phyloP scores from a whole-genome alignment of 2,113 vertebrate genomes.

The human region GRCh38 chr2:83515001-83515500 shows the following conservation, averaged over 20 bases:
- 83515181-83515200: not conserved
- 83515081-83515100: not conserved
- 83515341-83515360: not conserved
- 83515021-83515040: not conserved
- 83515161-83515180: not conserved
- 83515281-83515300: not conserved
- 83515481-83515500: not conserved
- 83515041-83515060: not conserved
- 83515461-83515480: not conserved
- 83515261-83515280: not conserved
- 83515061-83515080: not conserved
- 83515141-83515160: not conserved
- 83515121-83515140: not conserved
- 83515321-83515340: not conserved
- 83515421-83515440: not conserved
- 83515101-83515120: not conserved
- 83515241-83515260: not conserved
- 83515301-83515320: not conserved
- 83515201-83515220: not conserved
- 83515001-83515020: not conserved
- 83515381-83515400: not conserved
- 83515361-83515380: not conserved
- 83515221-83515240: not conserved
- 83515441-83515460: not conserved
- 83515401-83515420: not conserved